Evolutionary conservation across 2,113 vertebrate genomes (phyloP).

Genomic region (Lutjanus erythropterus): DNA sequence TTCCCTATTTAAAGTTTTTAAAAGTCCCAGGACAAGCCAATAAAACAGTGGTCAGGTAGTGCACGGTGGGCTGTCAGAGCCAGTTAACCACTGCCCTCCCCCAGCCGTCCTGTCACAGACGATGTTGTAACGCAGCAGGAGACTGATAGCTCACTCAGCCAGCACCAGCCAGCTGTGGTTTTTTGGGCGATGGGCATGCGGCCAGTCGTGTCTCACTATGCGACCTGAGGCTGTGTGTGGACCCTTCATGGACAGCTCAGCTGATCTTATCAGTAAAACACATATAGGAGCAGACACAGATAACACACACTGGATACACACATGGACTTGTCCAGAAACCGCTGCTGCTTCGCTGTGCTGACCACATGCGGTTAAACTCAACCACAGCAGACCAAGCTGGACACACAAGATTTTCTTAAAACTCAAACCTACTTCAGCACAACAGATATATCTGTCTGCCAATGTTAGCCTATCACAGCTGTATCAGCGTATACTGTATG

Average conservation of each 20-base stretch:
- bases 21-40: constrained; percentile 39
- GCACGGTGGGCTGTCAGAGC: constrained; percentile 6
- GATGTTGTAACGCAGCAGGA: constrained; percentile 31
- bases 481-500: no score
- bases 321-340: constrained; percentile 2
- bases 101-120: constrained; percentile 9
- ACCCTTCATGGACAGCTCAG: constrained; percentile 12
- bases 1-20: constrained; percentile 32
- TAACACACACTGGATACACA: constrained; percentile 20
- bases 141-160: constrained; percentile 51
- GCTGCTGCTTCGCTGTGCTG: constrained; percentile 5
- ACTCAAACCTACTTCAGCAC: not conserved
- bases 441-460: no score
- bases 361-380: constrained; percentile 40
- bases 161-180: constrained; percentile 16
- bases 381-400: constrained; percentile 11
- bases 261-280: constrained; percentile 59
- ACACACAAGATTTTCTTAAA: constrained; percentile 1
- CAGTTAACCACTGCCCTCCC: constrained; percentile 22
- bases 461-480: no score
- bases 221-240: constrained; percentile 19
- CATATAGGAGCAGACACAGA: constrained; percentile 33
- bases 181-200: constrained; percentile 21
- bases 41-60: constrained; percentile 47
- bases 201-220: constrained; percentile 22